A percentile compares a stretch with the other conserved stretches of the same genome.
phyloP scores from a whole-genome alignment of 2,113 vertebrate species.

The Cranoglanis bouderius region DNA sequence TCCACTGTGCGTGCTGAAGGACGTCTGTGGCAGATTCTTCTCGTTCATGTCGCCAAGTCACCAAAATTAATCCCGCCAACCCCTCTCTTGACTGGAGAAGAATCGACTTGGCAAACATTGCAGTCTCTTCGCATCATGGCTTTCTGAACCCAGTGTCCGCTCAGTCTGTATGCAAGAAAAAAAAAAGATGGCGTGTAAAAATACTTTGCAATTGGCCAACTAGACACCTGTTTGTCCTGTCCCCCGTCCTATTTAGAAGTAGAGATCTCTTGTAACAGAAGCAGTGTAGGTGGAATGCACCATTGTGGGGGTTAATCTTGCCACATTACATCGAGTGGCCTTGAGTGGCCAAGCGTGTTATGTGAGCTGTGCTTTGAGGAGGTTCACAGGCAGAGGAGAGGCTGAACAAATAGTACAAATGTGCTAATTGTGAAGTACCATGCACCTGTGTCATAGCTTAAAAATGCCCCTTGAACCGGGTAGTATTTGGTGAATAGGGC shows the following conservation, averaged over 20 bases:
- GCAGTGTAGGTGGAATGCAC: slow-evolving; percentile 27
- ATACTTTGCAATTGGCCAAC: slow-evolving; percentile 6
- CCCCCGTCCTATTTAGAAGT: not conserved
- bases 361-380: slow-evolving; percentile 31
- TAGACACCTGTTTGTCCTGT: slow-evolving; percentile 11
- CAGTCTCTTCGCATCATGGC: not conserved
- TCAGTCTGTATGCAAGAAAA: not conserved
- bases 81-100: not conserved
- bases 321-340: slow-evolving; percentile 21
- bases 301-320: slow-evolving; percentile 33
- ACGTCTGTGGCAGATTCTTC: not conserved
- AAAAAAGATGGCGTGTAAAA: not conserved
- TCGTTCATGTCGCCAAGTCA: not conserved
- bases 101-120: slow-evolving; percentile 2
- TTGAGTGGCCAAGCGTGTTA: slow-evolving; percentile 44
- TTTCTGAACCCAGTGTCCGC: not conserved
- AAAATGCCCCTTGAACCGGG: not conserved
- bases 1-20: slow-evolving; percentile 18
- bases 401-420: slow-evolving; percentile 19
- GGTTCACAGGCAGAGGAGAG: not conserved
- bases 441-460: not conserved
- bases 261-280: slow-evolving; percentile 15
- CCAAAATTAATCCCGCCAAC: not conserved
- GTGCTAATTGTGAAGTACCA: not conserved
- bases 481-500: not conserved